These are phyloP conservation scores for Oostethus manadensis DNA, from an alignment of 2,113 vertebrate species.

Conservation along the genomic window DNA sequence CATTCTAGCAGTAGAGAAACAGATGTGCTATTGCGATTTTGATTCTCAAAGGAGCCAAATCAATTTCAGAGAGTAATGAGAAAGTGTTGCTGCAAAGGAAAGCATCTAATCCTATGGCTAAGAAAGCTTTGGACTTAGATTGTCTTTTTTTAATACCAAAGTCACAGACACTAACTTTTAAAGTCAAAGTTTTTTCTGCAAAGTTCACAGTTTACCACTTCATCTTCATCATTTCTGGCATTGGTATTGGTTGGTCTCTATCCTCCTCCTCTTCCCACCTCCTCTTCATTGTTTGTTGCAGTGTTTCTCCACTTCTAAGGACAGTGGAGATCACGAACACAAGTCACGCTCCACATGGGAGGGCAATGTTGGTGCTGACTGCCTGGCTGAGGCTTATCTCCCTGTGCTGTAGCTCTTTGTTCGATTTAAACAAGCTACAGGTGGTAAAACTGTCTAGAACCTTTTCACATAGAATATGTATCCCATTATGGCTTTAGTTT, in stretches of 20 bases:
- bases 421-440: too few species aligned
- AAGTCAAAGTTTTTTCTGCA: slow-evolving; percentile 47
- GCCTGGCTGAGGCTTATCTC: background rate
- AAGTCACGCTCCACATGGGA: slow-evolving; percentile 37
- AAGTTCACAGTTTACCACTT: slow-evolving; percentile 33
- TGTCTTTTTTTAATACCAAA: slow-evolving; percentile 44
- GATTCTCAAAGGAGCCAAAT: slow-evolving; percentile 14
- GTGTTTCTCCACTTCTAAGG: slow-evolving; percentile 31
- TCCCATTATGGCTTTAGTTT: too few species aligned
- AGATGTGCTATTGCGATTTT: slow-evolving; percentile 9
- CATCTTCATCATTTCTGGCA: slow-evolving; percentile 41
- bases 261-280: slow-evolving; percentile 11
- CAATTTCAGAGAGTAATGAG: slow-evolving; percentile 32
- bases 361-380: slow-evolving; percentile 20
- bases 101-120: slow-evolving; percentile 46
- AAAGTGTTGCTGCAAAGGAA: background rate
- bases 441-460: too few species aligned
- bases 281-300: slow-evolving; percentile 7
- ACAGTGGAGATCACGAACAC: slow-evolving; percentile 31
- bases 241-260: slow-evolving; percentile 32
- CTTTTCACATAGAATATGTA: too few species aligned
- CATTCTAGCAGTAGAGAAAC: background rate
- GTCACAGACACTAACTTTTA: slow-evolving; percentile 60
- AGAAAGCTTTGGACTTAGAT: slow-evolving; percentile 52
- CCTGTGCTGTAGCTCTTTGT: too few species aligned